A percentile compares a stretch with the other conserved stretches of the same genome.
These are phyloP conservation scores for Oeneis ivallda DNA, from an alignment of 2,888 invertebrate species.

Conservation along the genomic window DNA sequence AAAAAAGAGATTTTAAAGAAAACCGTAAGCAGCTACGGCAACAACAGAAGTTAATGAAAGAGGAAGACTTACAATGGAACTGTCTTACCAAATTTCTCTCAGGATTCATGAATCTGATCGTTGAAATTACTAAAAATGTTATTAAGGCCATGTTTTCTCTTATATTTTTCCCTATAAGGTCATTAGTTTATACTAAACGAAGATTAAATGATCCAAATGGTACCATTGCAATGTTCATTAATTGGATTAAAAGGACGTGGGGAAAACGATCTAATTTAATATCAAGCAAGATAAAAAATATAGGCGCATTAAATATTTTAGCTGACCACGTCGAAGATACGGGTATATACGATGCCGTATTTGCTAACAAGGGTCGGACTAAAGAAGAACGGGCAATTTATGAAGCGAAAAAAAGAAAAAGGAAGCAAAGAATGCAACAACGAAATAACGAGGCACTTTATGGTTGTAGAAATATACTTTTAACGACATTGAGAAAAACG, in stretches of 20 bases:
- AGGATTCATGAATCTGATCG: constrained; percentile 43
- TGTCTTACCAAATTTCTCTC: constrained; percentile 46
- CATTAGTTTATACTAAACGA: constrained; percentile 42
- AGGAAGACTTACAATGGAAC: constrained; percentile 40
- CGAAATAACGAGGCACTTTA: constrained; percentile 46
- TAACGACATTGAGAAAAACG: constrained; percentile 53
- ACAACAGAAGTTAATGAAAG: constrained; percentile 43
- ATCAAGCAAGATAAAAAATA: constrained; percentile 46
- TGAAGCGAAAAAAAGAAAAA: constrained; percentile 38
- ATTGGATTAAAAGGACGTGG: constrained; percentile 42
- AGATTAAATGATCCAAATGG: constrained; percentile 43
- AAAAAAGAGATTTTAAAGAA: constrained; percentile 38
- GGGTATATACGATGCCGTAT: constrained; percentile 41
- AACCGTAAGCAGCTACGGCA: constrained; percentile 36
- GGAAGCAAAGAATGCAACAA: constrained; percentile 46
- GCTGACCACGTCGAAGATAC: constrained; percentile 50
- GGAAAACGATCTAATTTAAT: constrained; percentile 49
- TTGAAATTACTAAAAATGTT: constrained; percentile 32
- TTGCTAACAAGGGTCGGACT: constrained; percentile 50
- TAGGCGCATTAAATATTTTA: constrained; percentile 46
- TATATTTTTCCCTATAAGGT: constrained; percentile 46
- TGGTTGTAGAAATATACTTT: constrained; percentile 50
- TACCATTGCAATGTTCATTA: constrained; percentile 41
- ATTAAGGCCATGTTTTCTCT: constrained; percentile 38
- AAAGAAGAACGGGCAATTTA: constrained; percentile 42